A percentile compares a stretch with the other conserved stretches of the same genome.
Conservation (phyloP, 2,888 invertebrate species). For the Ryuthela nishihirai region DNA sequence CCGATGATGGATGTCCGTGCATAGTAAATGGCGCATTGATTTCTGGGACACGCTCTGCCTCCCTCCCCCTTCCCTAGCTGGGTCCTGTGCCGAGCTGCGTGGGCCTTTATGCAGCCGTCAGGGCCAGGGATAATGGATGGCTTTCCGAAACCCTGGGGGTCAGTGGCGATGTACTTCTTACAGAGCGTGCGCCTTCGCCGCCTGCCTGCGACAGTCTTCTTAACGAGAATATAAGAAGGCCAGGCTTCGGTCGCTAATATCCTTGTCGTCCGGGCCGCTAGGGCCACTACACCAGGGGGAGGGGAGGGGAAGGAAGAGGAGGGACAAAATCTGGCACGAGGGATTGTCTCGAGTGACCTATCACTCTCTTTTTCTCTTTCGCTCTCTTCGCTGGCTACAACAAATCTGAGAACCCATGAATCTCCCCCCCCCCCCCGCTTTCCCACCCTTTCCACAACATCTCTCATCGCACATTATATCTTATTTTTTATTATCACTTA, state of each 20-base stretch:
- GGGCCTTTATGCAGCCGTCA: slow-evolving; percentile 38
- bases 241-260: slow-evolving; percentile 31
- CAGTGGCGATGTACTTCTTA: slow-evolving; percentile 38
- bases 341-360: slow-evolving; percentile 39
- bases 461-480: too few species aligned
- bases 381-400: slow-evolving; percentile 23
- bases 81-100: too few species aligned
- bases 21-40: slow-evolving; percentile 40
- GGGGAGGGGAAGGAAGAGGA: slow-evolving; percentile 5
- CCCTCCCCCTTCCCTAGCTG: slow-evolving; percentile 5
- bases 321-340: slow-evolving; percentile 29
- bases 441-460: too few species aligned
- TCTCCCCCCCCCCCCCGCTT: not conserved
- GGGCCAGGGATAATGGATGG: slow-evolving; percentile 37
- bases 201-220: slow-evolving; percentile 36
- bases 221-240: slow-evolving; percentile 40
- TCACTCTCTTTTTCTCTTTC: slow-evolving; percentile 36
- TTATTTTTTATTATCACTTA: slow-evolving; percentile 1
- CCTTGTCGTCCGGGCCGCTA: slow-evolving; percentile 36
- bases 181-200: slow-evolving; percentile 1
- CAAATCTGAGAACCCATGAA: slow-evolving; percentile 8
- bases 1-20: slow-evolving; percentile 40
- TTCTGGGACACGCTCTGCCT: slow-evolving; percentile 28
- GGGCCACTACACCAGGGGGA: too few species aligned
- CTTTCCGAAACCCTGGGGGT: slow-evolving; percentile 39